Percentiles rank a stretch among this genome's conserved stretches.
These are phyloP conservation scores for Champsocephalus gunnari DNA, from an alignment of 2,797 vertebrate genomes.

Conservation along the genomic window DNA sequence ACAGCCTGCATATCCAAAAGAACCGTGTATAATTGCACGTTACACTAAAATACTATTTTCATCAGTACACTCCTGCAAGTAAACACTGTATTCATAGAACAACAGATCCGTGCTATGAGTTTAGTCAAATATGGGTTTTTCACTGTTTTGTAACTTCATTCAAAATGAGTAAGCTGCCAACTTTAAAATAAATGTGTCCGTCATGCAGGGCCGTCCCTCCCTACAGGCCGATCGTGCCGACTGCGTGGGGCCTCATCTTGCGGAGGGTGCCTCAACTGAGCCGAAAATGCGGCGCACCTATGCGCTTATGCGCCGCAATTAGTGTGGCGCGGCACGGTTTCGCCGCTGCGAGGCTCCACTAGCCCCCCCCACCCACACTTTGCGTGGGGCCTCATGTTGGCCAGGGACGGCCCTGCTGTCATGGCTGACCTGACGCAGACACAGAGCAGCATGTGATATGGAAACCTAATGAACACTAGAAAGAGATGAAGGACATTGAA, in stretches of 20 bases:
- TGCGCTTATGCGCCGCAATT: too few relatives aligned
- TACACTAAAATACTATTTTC: slow-evolving; percentile 63
- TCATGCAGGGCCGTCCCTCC: too few relatives aligned
- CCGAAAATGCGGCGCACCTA: too few relatives aligned
- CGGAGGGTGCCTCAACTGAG: too few relatives aligned
- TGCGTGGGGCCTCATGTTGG: too few relatives aligned
- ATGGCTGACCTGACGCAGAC: not conserved
- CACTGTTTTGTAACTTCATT: slow-evolving; percentile 10
- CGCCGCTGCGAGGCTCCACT: too few relatives aligned
- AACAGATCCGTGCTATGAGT: slow-evolving; percentile 5
- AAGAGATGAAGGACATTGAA: not conserved
- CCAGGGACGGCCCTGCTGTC: too few relatives aligned
- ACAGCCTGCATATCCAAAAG: slow-evolving; percentile 48
- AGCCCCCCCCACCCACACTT: too few relatives aligned
- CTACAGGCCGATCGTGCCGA: too few relatives aligned
- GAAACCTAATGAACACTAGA: not conserved
- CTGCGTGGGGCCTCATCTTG: too few relatives aligned
- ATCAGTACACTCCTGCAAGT: slow-evolving; percentile 41
- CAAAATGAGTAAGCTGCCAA: slow-evolving; percentile 28
- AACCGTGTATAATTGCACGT: slow-evolving; percentile 66
- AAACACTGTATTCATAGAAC: slow-evolving; percentile 57
- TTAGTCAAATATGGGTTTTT: slow-evolving; percentile 29
- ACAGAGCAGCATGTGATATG: slow-evolving; percentile 3
- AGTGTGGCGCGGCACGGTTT: too few relatives aligned
- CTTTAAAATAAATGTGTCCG: not conserved